Conservation (phyloP, 1,140 invertebrate genomes). For the Pachypeltis micranthus region DNA sequence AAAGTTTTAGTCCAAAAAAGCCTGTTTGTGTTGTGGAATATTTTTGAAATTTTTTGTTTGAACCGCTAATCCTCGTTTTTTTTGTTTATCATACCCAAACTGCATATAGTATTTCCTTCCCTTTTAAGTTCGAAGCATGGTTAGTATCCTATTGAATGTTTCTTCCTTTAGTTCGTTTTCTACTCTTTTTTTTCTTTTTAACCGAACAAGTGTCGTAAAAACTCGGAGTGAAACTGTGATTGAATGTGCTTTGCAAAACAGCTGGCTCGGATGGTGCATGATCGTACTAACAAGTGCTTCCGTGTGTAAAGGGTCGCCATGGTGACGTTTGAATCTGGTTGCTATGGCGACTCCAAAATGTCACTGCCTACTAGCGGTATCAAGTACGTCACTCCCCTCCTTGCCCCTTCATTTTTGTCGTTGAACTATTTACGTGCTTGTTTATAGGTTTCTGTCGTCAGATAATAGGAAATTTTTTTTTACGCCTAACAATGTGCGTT, state of each 20-base stretch:
- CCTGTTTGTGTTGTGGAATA: conserved; percentile 4
- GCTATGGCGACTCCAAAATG: not conserved
- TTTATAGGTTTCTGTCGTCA: too few relatives aligned
- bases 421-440: too few relatives aligned
- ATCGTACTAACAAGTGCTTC: not conserved
- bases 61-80: not conserved
- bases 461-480: too few relatives aligned
- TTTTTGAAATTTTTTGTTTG: not conserved
- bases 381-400: conserved; percentile 80
- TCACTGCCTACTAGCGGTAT: not conserved
- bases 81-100: not conserved
- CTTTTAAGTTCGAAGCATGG: not conserved
- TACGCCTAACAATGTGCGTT: too few relatives aligned
- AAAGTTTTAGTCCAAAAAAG: not conserved
- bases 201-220: not conserved
- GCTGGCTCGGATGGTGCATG: not conserved
- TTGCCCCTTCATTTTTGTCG: conserved; percentile 85
- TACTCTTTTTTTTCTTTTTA: not conserved
- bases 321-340: conserved; percentile 1
- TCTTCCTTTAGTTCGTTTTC: not conserved
- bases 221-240: not conserved
- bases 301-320: not conserved
- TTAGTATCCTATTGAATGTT: not conserved
- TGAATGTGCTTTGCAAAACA: not conserved
- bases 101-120: not conserved